phyloP scores from a whole-genome alignment of 2,113 vertebrate species.

The Pontoporia blainvillei region DNA sequence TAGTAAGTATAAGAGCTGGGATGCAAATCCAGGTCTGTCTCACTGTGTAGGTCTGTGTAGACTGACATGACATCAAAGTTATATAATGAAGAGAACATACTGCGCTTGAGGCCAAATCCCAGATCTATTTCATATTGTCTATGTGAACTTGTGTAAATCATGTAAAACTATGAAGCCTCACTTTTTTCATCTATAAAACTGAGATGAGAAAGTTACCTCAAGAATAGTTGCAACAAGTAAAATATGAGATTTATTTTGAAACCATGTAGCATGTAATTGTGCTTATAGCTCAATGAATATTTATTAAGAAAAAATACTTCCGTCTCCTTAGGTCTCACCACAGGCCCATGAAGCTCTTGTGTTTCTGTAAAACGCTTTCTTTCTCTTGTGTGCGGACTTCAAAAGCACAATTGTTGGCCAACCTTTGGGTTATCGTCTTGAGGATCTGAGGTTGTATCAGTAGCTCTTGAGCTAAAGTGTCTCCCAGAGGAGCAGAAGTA shows the following conservation, averaged over 20 bases:
- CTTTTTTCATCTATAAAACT: background rate
- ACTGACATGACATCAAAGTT: background rate
- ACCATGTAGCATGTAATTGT: background rate
- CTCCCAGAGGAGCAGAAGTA: background rate
- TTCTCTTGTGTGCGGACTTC: background rate
- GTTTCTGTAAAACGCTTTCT: background rate
- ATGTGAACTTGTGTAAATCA: background rate
- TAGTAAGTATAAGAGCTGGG: background rate
- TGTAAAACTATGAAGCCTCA: background rate
- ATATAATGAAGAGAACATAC: background rate
- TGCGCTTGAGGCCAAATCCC: background rate
- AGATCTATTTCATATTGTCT: background rate
- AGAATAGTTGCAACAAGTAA: background rate
- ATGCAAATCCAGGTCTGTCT: background rate
- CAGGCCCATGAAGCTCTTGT: background rate
- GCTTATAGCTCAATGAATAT: background rate
- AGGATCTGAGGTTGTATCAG: background rate
- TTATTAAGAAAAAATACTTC: background rate
- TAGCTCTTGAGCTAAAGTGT: background rate
- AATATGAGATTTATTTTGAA: constrained; percentile 3
- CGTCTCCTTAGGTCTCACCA: background rate
- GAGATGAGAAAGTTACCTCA: background rate
- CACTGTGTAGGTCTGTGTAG: background rate
- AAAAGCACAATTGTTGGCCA: background rate
- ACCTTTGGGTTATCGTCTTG: background rate